A percentile compares a stretch with the other conserved stretches of the same genome.
phyloP scores from a whole-genome alignment of 2,888 invertebrate genomes.

The Oithona nana region DNA sequence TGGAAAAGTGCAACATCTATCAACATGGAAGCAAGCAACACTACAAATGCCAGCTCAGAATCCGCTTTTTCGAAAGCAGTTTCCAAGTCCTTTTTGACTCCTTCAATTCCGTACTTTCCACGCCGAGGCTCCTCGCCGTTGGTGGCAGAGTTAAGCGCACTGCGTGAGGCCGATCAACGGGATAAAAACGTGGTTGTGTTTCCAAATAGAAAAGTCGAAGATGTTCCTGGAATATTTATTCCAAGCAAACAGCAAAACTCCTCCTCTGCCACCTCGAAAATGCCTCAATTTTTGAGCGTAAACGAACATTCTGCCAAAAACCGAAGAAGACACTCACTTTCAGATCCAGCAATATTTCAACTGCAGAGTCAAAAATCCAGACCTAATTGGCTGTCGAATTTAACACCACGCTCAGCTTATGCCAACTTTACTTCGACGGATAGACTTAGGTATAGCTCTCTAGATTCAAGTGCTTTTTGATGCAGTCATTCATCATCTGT shows the following conservation, averaged over 20 bases:
- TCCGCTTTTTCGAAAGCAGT: too few relatives aligned
- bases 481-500: too few relatives aligned
- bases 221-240: conserved; percentile 12
- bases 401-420: background rate
- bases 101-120: background rate
- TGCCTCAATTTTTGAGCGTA: background rate
- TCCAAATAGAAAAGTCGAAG: conserved; percentile 9
- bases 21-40: too few relatives aligned
- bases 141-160: background rate
- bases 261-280: background rate
- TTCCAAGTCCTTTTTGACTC: background rate
- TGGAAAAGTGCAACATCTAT: conserved; percentile 6
- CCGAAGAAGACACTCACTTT: background rate
- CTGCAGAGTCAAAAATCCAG: background rate
- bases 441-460: too few relatives aligned
- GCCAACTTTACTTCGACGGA: too few relatives aligned
- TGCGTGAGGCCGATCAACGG: background rate
- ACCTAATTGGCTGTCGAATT: background rate
- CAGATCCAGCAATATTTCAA: background rate
- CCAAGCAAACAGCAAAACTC: background rate
- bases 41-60: too few relatives aligned
- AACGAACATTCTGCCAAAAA: background rate
- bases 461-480: too few relatives aligned
- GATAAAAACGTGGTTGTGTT: conserved; percentile 4
- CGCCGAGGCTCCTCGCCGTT: background rate